These are phyloP conservation scores for Centropus bengalensis DNA, from an alignment of 2,113 vertebrate species.

Conservation along the genomic window DNA sequence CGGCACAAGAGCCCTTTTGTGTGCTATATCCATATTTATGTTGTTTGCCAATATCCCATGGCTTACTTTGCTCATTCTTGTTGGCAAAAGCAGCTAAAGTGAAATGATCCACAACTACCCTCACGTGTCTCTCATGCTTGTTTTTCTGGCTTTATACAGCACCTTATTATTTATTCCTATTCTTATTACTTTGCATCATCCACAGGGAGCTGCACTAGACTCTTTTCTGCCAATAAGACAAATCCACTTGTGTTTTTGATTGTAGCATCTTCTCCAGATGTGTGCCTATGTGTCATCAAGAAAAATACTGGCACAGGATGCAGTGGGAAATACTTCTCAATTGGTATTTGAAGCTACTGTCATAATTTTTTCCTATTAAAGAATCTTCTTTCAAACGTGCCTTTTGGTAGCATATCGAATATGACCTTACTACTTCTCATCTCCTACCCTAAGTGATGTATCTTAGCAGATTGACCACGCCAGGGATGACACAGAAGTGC, in stretches of 20 bases:
- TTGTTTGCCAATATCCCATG: neutral
- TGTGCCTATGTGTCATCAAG: neutral
- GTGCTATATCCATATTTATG: neutral
- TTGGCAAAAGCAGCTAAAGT: neutral
- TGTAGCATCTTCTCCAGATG: neutral
- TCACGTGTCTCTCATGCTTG: neutral
- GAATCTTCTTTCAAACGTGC: neutral
- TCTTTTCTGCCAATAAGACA: constrained; percentile 8
- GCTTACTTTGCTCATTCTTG: neutral
- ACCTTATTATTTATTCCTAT: constrained; percentile 34
- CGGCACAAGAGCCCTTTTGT: neutral
- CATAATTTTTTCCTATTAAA: neutral
- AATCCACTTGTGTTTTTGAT: neutral
- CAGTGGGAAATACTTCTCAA: neutral
- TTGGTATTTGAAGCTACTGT: neutral
- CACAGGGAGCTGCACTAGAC: neutral
- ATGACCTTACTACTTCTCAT: neutral
- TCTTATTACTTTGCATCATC: constrained; percentile 16
- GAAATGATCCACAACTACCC: neutral
- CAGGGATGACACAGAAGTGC: neutral
- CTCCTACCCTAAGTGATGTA: neutral
- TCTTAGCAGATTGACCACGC: neutral
- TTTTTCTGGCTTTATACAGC: neutral
- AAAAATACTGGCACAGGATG: neutral
- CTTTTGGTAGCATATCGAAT: neutral